phyloP scores from a whole-genome alignment of 2,797 vertebrate genomes.

The Muscicapa striata region DNA sequence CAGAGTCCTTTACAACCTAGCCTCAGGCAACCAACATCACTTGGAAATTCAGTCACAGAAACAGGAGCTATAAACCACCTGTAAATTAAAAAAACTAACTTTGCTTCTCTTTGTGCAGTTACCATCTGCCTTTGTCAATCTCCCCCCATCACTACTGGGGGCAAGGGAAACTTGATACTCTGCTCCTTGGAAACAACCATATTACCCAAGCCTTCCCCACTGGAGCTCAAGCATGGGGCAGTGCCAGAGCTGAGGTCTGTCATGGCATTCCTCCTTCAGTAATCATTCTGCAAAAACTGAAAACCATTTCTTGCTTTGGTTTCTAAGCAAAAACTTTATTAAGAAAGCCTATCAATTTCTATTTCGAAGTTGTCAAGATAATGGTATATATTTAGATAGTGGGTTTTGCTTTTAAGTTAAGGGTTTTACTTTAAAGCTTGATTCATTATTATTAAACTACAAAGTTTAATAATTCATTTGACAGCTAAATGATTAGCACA shows the following conservation, averaged over 20 bases:
- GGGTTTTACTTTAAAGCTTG: neutral
- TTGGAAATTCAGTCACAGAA: neutral
- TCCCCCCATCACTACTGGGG: accelerated
- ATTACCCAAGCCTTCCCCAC: neutral
- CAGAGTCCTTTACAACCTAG: neutral
- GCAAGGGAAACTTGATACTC: neutral
- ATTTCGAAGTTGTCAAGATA: neutral
- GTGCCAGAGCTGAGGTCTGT: no score
- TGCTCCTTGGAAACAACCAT: neutral
- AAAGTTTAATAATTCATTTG: neutral
- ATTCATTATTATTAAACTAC: neutral
- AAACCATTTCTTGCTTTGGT: neutral
- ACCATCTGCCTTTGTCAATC: neutral
- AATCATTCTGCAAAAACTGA: neutral
- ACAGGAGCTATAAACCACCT: neutral
- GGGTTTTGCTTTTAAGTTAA: neutral
- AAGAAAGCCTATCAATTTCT: neutral
- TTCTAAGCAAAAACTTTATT: neutral
- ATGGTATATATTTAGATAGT: neutral
- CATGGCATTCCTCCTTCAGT: neutral
- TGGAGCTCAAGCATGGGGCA: neutral
- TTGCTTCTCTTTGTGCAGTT: neutral
- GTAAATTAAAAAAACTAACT: neutral
- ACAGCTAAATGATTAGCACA: neutral
- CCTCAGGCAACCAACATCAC: neutral